phyloP scores from a whole-genome alignment of 2,797 vertebrate species.

The Glossophaga mutica region DNA sequence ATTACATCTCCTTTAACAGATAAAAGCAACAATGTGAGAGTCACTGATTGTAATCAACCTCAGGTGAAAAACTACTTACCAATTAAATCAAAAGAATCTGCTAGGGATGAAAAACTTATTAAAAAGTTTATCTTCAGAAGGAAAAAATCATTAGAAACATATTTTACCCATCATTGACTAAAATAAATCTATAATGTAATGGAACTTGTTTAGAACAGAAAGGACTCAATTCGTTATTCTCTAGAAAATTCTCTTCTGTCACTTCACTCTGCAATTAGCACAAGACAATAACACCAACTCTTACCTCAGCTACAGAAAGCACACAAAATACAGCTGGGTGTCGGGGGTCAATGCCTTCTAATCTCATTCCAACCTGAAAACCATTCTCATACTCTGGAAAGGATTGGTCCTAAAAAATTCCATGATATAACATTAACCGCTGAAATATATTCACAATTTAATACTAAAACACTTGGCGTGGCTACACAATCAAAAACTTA shows the following conservation, averaged over 20 bases:
- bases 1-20: background rate
- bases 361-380: constrained; percentile 86
- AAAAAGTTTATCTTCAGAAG: constrained; percentile 28
- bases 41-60: background rate
- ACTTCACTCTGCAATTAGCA: background rate
- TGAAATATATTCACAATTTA: background rate
- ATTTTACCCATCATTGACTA: constrained; percentile 27
- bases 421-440: background rate
- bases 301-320: constrained; percentile 86
- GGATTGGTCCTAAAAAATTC: constrained; percentile 73
- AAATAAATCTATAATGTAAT: constrained; percentile 17
- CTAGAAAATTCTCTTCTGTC: background rate
- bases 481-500: background rate
- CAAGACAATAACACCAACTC: background rate
- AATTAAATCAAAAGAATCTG: background rate
- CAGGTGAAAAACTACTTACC: constrained; percentile 34
- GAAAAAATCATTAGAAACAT: constrained; percentile 27
- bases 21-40: background rate
- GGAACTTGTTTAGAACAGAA: background rate
- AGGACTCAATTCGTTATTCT: background rate
- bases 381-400: constrained; percentile 80
- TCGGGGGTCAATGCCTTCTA: constrained; percentile 86
- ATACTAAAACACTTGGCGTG: background rate
- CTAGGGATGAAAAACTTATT: background rate
- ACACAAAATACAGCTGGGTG: constrained; percentile 88